Evolutionary conservation across 2,888 invertebrate genomes (phyloP), one percentile per base, ranked within the genome.

Genomic region (Nebria brevicollis): DNA sequence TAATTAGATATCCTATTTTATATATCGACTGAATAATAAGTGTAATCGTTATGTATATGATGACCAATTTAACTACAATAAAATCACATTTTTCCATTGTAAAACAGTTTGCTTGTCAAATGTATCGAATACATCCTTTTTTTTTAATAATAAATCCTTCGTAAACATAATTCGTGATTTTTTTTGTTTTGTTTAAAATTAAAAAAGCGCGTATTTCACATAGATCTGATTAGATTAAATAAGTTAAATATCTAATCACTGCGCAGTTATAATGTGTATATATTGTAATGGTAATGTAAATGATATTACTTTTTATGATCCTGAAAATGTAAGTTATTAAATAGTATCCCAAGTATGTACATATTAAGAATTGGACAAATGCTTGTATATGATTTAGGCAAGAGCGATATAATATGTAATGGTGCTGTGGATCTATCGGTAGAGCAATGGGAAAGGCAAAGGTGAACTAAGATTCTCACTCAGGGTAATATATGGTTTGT

Each of bases 371-470:
- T 43, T 75, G 72, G 72, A 80, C 75, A 80, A 80, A 54, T 54
- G 54, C 54, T 54, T 54, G 54, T 54, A 54, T 54, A 87, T 87
- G 88, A 88, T 87, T 86, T 88, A 87, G 88, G 88, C 85, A 89
- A 89, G 86, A 74, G 34, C 79, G 88, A 88, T 87, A 87, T 86
- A 20, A 20, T 20, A 83, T 88, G 86, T 84, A 86, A 86, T 83
- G 85, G 85, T 85, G 85, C 86, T 85, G 86, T 88, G 85, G 86
- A 86, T 72, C 84, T 85, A 83, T 84, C 87, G 84, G 85, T 87
- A 84, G 86, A 86, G 82, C 84, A 86, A 83, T 86, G 87, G 85
- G 89, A 89, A 85, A 89, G 88, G 86, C 86, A 88, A 86, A 88
- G 89, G 87, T 89, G 89, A 80, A 43, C 41, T 70, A 70, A 15